These are phyloP conservation scores for Torymus auratus DNA, from an alignment of 2,888 invertebrate species.

Conservation along the genomic window DNA sequence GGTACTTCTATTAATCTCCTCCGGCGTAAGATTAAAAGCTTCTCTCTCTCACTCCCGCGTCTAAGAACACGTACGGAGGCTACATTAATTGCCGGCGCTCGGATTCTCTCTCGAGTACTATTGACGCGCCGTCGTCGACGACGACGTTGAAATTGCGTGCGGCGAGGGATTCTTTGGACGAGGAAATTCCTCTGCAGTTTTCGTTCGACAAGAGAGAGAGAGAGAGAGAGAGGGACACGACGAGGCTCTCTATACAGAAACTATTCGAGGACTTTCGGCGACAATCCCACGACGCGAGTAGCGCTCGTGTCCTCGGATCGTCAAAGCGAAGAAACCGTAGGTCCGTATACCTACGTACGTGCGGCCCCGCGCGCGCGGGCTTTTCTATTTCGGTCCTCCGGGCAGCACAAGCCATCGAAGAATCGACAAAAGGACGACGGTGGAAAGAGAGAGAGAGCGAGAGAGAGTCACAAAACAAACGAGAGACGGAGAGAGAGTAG, in stretches of 20 bases:
- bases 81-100: slow-evolving; percentile 36
- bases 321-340: slow-evolving; percentile 8
- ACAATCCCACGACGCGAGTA: slow-evolving; percentile 6
- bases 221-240: too few relatives aligned
- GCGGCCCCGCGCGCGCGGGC: too few relatives aligned
- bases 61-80: not conserved
- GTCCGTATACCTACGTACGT: not conserved
- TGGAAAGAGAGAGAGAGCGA: not conserved
- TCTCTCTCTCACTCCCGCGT: not conserved
- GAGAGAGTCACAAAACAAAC: not conserved
- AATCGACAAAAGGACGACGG: slow-evolving; percentile 19
- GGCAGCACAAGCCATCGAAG: not conserved
- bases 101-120: slow-evolving; percentile 47
- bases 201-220: not conserved
- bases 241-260: not conserved
- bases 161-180: not conserved
- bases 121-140: slow-evolving; percentile 26
- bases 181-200: slow-evolving; percentile 4
- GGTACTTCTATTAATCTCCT: slow-evolving; percentile 33
- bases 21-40: slow-evolving; percentile 43
- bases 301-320: slow-evolving; percentile 19
- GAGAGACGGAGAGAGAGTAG: too few relatives aligned
- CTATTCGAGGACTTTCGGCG: slow-evolving; percentile 21
- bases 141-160: slow-evolving; percentile 26
- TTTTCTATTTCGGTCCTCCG: slow-evolving; percentile 16